Evolutionary conservation across 2,113 vertebrate species (phyloP).

Genomic region (Gopherus evgoodei): DNA sequence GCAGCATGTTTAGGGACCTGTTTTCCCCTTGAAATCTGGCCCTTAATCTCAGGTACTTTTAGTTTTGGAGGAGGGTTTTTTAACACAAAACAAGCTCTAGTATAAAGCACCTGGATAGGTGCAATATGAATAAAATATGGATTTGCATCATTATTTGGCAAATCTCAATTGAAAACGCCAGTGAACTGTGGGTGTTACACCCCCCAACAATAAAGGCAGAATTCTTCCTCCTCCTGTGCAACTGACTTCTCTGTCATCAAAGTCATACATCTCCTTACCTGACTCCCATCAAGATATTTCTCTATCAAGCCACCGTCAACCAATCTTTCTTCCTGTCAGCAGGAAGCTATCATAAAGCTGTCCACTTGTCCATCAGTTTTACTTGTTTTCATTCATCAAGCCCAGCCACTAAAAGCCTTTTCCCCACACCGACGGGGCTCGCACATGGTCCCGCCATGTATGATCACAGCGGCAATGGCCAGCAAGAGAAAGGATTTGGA

Average conservation of each 20-base stretch:
- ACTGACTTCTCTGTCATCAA: constrained; percentile 17
- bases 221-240: not conserved
- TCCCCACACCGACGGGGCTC: not conserved
- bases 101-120: constrained; percentile 14
- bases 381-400: constrained; percentile 59
- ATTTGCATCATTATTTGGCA: constrained; percentile 24
- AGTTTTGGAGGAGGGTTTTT: not conserved
- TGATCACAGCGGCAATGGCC: not conserved
- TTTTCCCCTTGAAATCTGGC: not conserved
- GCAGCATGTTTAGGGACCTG: not conserved
- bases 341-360: constrained; percentile 37
- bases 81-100: not conserved
- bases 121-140: constrained; percentile 54
- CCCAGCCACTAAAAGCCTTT: constrained; percentile 31
- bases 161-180: constrained; percentile 36
- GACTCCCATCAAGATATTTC: constrained; percentile 4
- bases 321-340: constrained; percentile 54
- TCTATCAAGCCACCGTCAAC: constrained; percentile 42
- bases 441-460: not conserved
- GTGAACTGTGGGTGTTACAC: not conserved
- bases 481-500: not conserved
- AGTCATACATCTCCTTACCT: constrained; percentile 30
- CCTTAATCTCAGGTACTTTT: not conserved
- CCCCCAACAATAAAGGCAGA: constrained; percentile 17
- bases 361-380: constrained; percentile 49